A percentile compares a stretch with the other conserved stretches of the same genome.
Evolutionary conservation across 2,888 invertebrate species (phyloP).

Genomic region (Dusona sp.): DNA sequence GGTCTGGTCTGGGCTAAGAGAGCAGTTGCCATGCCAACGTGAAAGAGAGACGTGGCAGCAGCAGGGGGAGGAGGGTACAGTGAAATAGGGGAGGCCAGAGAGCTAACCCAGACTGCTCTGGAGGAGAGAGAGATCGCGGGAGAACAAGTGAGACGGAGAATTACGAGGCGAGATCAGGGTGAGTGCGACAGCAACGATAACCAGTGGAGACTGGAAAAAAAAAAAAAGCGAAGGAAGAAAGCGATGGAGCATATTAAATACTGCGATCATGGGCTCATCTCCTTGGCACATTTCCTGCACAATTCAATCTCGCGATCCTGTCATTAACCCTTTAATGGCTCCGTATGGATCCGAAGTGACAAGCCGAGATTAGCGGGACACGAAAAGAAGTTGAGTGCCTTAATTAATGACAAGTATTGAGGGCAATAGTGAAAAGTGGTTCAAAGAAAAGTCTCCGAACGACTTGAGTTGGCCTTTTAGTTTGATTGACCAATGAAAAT

Average conservation of each 20-base stretch:
- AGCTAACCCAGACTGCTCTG: constrained; percentile 46
- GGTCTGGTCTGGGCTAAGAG: constrained; percentile 74
- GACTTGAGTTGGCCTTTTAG: too few relatives aligned
- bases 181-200: constrained; percentile 57
- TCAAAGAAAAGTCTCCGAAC: too few relatives aligned
- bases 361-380: too few relatives aligned
- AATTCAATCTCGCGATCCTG: constrained; percentile 60
- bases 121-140: constrained; percentile 54
- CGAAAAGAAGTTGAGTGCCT: too few relatives aligned
- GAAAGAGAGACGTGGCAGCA: constrained; percentile 69
- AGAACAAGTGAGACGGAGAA: constrained; percentile 60
- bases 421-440: too few relatives aligned
- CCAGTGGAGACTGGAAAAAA: constrained; percentile 26
- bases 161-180: constrained; percentile 64
- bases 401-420: too few relatives aligned
- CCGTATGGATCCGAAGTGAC: background rate
- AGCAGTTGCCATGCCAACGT: constrained; percentile 79
- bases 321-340: constrained; percentile 41
- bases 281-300: constrained; percentile 30
- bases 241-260: constrained; percentile 41
- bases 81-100: constrained; percentile 71
- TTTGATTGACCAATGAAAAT: too few relatives aligned
- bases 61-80: constrained; percentile 45
- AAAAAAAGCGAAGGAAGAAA: constrained; percentile 1
- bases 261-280: constrained; percentile 50